phyloP scores from a whole-genome alignment of 2,797 vertebrate genomes.

The Crenichthys baileyi region DNA sequence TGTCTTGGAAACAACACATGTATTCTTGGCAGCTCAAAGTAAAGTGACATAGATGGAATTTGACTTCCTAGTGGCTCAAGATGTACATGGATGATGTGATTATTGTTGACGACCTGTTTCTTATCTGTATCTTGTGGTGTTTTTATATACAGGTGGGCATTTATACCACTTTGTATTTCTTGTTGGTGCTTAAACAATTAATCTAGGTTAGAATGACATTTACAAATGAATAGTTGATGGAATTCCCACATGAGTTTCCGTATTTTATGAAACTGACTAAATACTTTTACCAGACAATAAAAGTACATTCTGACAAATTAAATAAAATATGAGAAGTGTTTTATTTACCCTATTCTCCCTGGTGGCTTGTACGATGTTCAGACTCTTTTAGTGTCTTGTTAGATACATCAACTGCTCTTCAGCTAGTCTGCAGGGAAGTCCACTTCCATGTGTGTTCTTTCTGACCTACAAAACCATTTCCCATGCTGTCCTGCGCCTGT shows the following conservation, averaged over 20 bases:
- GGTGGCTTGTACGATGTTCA: slow-evolving; percentile 27
- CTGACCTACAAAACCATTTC: neutral
- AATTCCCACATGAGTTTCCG: slow-evolving; percentile 34
- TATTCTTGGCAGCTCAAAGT: slow-evolving; percentile 68
- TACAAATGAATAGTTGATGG: slow-evolving; percentile 10
- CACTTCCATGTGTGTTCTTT: neutral
- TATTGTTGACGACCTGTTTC: slow-evolving; percentile 61
- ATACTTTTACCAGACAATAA: slow-evolving; percentile 42
- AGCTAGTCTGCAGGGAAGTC: slow-evolving; percentile 18
- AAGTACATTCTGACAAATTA: slow-evolving; percentile 46
- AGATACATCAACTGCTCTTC: slow-evolving; percentile 35
- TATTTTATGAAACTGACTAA: slow-evolving; percentile 30
- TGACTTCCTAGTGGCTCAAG: slow-evolving; percentile 60
- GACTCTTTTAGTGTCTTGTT: slow-evolving; percentile 45
- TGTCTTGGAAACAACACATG: slow-evolving; percentile 49
- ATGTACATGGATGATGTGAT: slow-evolving; percentile 67
- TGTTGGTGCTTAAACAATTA: slow-evolving; percentile 52
- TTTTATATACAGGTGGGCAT: neutral
- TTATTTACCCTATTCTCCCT: slow-evolving; percentile 43
- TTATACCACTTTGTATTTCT: slow-evolving; percentile 27
- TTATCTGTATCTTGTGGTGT: slow-evolving; percentile 41
- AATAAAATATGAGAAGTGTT: slow-evolving; percentile 58
- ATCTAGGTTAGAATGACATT: slow-evolving; percentile 35
- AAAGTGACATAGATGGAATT: slow-evolving; percentile 59
- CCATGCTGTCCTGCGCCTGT: slow-evolving; percentile 1